These are phyloP conservation scores for Pyrgus malvae DNA, from an alignment of 2,888 invertebrate genomes.

Conservation along the genomic window DNA sequence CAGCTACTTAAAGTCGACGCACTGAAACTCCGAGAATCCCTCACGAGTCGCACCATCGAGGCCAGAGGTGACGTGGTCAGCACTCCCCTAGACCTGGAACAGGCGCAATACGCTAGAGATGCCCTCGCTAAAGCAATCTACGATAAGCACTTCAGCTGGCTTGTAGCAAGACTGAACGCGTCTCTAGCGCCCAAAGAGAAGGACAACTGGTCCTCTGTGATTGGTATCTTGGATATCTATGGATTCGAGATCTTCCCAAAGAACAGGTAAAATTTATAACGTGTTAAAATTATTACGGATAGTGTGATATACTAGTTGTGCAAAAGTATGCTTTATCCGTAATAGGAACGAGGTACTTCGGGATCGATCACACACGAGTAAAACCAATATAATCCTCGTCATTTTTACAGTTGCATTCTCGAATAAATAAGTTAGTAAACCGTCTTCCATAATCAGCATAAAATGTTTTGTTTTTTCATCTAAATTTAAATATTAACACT, in stretches of 20 bases:
- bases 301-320: too few relatives aligned
- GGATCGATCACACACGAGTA: too few relatives aligned
- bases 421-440: too few relatives aligned
- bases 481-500: too few relatives aligned
- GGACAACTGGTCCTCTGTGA: constrained; percentile 84
- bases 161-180: constrained; percentile 90
- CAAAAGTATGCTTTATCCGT: too few relatives aligned
- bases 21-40: constrained; percentile 84
- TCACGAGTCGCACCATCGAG: constrained; percentile 93
- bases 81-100: constrained; percentile 90
- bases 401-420: too few relatives aligned
- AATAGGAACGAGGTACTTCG: too few relatives aligned
- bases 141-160: constrained; percentile 95
- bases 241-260: constrained; percentile 96
- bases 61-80: constrained; percentile 92
- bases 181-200: constrained; percentile 85
- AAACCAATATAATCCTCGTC: too few relatives aligned
- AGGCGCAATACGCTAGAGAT: constrained; percentile 93
- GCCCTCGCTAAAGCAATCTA: constrained; percentile 96
- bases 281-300: too few relatives aligned
- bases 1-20: constrained; percentile 89
- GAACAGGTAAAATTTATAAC: too few relatives aligned
- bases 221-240: constrained; percentile 96
- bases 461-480: too few relatives aligned
- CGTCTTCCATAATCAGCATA: too few relatives aligned